These are phyloP conservation scores for Anticlea derivata DNA, from an alignment of 2,888 invertebrate genomes.

Conservation along the genomic window DNA sequence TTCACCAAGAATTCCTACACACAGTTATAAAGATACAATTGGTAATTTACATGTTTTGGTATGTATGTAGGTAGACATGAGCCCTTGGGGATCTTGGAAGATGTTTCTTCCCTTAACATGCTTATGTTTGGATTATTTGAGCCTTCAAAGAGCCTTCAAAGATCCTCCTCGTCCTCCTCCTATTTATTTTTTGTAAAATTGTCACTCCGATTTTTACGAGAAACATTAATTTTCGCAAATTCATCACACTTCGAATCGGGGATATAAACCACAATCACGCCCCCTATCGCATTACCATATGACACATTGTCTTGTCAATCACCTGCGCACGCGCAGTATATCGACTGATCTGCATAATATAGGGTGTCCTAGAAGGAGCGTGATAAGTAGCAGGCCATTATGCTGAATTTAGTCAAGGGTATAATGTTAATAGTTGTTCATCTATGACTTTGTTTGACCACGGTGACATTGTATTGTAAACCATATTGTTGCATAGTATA, in stretches of 20 bases:
- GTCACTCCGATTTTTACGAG: not conserved
- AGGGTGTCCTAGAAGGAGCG: slow-evolving; percentile 36
- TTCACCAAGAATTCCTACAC: no score
- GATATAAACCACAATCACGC: slow-evolving; percentile 44
- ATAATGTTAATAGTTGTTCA: not conserved
- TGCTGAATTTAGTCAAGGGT: not conserved
- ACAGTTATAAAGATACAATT: no score
- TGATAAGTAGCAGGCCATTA: not conserved
- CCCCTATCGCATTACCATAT: slow-evolving; percentile 59
- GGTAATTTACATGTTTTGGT: no score
- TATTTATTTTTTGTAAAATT: no score
- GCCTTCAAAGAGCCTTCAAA: no score
- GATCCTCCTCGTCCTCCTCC: no score
- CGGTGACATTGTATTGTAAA: slow-evolving; percentile 11
- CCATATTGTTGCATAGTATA: not conserved
- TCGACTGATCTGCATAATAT: slow-evolving; percentile 59
- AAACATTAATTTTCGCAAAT: slow-evolving; percentile 19
- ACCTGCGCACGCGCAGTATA: slow-evolving; percentile 58
- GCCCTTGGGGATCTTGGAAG: no score
- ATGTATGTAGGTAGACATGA: no score
- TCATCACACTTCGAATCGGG: slow-evolving; percentile 15
- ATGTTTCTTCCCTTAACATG: no score
- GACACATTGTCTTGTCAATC: slow-evolving; percentile 75
- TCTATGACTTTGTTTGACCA: not conserved
- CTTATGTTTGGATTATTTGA: no score